A percentile compares a stretch with the other conserved stretches of the same genome.
phyloP scores from a whole-genome alignment of 2,797 vertebrate genomes.

The Darevskia nairensis region DNA sequence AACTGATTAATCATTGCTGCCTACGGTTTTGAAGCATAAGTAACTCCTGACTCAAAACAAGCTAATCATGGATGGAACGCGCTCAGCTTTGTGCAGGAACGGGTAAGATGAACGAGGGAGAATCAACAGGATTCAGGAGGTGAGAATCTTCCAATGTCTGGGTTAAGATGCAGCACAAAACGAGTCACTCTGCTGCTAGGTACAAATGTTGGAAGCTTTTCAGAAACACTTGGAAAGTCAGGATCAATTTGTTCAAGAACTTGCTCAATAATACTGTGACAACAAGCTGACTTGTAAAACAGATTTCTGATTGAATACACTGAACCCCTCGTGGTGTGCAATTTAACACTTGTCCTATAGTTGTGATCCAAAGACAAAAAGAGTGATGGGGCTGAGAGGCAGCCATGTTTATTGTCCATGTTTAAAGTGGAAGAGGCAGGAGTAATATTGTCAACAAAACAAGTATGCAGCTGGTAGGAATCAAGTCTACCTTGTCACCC shows the following conservation, averaged over 20 bases:
- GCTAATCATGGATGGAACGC: conserved; percentile 1
- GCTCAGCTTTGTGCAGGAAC: too few species aligned
- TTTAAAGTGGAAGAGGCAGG: too few species aligned
- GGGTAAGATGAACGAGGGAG: neutral
- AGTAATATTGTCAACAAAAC: too few species aligned
- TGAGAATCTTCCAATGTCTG: neutral
- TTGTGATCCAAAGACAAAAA: neutral
- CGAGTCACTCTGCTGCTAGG: neutral
- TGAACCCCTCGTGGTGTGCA: neutral
- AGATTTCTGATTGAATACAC: neutral
- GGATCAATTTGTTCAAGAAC: neutral
- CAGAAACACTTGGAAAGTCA: neutral
- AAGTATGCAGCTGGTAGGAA: too few species aligned
- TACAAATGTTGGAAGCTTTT: neutral
- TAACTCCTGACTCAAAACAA: neutral
- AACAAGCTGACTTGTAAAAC: neutral
- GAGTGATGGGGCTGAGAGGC: neutral
- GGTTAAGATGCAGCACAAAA: neutral
- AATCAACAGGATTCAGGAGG: neutral
- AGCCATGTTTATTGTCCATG: too few species aligned
- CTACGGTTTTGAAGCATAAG: neutral
- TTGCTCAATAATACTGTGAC: neutral
- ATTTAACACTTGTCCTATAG: neutral
- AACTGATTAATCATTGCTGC: neutral
- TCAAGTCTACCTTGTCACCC: too few species aligned